Percentiles rank a stretch among this genome's conserved stretches.
Evolutionary conservation across 2,113 vertebrate species (phyloP).

Genomic region (Onychostruthus taczanowskii): DNA sequence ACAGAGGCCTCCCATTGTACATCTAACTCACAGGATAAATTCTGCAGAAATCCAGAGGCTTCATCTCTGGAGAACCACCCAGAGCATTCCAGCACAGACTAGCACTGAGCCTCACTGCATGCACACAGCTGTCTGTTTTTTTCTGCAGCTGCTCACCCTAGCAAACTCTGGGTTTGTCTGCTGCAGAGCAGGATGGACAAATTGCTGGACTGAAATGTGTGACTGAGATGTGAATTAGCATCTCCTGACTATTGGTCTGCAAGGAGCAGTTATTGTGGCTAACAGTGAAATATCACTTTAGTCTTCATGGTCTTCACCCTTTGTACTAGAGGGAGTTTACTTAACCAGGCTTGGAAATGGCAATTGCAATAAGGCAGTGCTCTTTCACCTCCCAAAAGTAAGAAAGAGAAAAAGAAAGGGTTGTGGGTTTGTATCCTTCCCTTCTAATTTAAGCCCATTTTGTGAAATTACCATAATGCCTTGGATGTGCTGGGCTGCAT

Average conservation of each 20-base stretch:
- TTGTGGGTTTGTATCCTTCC: neutral
- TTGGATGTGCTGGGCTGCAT: neutral
- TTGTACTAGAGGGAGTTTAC: neutral
- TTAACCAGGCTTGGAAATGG: neutral
- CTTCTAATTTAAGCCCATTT: neutral
- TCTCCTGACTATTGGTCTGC: neutral
- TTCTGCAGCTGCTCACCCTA: neutral
- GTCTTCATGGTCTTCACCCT: neutral
- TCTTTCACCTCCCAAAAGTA: neutral
- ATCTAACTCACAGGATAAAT: neutral
- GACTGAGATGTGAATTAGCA: neutral
- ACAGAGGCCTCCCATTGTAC: neutral
- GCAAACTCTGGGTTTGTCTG: neutral
- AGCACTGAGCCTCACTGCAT: neutral
- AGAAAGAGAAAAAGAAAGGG: neutral
- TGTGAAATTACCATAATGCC: neutral
- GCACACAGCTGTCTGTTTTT: neutral
- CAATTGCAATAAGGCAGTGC: neutral
- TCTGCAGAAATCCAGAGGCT: neutral
- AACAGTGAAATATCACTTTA: neutral
- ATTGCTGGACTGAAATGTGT: neutral
- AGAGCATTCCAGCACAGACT: neutral
- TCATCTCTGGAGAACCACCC: neutral
- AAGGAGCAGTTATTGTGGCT: neutral
- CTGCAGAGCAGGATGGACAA: neutral